Conservation (phyloP, 1,140 invertebrate species). For the Leptopilina boulardi region DNA sequence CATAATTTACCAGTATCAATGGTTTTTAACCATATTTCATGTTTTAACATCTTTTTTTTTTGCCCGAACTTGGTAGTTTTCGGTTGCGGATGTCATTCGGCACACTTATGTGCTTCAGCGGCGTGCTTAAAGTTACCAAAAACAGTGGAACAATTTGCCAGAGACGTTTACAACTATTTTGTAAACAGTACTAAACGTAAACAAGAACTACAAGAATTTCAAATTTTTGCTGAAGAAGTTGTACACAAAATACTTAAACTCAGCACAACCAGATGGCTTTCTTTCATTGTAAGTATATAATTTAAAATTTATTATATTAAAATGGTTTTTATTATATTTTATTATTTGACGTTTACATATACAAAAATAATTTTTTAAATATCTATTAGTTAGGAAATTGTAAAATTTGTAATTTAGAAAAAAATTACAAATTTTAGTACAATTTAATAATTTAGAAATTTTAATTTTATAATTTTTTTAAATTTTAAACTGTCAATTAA, state of each 20-base stretch:
- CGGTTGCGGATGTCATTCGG: constrained; percentile 67
- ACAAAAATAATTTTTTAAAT: too few species aligned
- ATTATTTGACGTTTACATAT: too few species aligned
- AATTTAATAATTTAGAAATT: too few species aligned
- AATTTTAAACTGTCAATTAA: too few species aligned
- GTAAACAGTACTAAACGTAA: not conserved
- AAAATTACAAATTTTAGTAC: too few species aligned
- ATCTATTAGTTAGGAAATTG: too few species aligned
- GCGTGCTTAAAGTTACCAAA: constrained; percentile 63
- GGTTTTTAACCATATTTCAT: too few species aligned
- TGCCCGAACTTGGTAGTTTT: constrained; percentile 58
- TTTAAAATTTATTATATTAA: not conserved
- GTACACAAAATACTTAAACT: constrained; percentile 46
- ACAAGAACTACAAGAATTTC: constrained; percentile 20
- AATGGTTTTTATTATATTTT: not conserved
- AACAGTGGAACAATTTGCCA: constrained; percentile 47
- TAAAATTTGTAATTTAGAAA: too few species aligned
- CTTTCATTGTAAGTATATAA: constrained; percentile 13
- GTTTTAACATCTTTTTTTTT: too few species aligned
- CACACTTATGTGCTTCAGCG: constrained; percentile 64
- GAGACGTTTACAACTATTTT: constrained; percentile 36
- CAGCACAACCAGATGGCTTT: constrained; percentile 4
- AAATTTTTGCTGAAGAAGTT: constrained; percentile 6
- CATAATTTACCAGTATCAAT: too few species aligned
- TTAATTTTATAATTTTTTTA: too few species aligned